Percentiles rank a stretch among this genome's conserved stretches.
These are phyloP conservation scores for Turnix velox DNA, from an alignment of 2,113 vertebrate genomes.

Conservation along the genomic window DNA sequence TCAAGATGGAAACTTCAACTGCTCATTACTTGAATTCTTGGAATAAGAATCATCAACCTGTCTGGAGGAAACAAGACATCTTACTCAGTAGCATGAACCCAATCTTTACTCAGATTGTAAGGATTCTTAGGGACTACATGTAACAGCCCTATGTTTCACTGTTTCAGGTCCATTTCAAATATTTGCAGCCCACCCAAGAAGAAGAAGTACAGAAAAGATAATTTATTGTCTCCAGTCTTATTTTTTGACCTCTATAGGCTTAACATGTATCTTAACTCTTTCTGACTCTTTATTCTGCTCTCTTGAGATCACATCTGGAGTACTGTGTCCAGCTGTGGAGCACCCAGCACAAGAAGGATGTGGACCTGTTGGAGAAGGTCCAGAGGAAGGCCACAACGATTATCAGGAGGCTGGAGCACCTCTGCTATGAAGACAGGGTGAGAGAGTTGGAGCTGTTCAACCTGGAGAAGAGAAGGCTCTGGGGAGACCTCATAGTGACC, in stretches of 20 bases:
- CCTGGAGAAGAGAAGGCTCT: too few relatives aligned
- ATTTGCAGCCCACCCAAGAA: neutral
- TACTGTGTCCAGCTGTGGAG: too few relatives aligned
- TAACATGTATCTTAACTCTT: neutral
- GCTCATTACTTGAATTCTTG: constrained; percentile 62
- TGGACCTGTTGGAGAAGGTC: too few relatives aligned
- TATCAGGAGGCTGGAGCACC: too few relatives aligned
- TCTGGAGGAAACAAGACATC: constrained; percentile 49
- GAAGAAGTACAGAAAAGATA: neutral
- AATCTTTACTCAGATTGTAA: neutral
- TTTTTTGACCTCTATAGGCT: neutral
- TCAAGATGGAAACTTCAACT: constrained; percentile 62
- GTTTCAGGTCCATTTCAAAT: neutral
- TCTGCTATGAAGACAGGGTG: too few relatives aligned
- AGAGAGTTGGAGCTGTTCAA: too few relatives aligned
- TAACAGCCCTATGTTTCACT: neutral
- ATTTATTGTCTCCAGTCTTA: neutral
- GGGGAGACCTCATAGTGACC: too few relatives aligned
- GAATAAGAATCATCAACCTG: constrained; percentile 60
- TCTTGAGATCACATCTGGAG: too few relatives aligned
- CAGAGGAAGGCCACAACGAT: too few relatives aligned
- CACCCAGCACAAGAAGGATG: too few relatives aligned
- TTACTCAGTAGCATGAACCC: constrained; percentile 18
- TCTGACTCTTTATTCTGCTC: too few relatives aligned
- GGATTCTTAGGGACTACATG: neutral